Percentiles rank a stretch among this genome's conserved stretches.
phyloP scores from a whole-genome alignment of 2,797 vertebrate species.

The Macrochelys suwanniensis region DNA sequence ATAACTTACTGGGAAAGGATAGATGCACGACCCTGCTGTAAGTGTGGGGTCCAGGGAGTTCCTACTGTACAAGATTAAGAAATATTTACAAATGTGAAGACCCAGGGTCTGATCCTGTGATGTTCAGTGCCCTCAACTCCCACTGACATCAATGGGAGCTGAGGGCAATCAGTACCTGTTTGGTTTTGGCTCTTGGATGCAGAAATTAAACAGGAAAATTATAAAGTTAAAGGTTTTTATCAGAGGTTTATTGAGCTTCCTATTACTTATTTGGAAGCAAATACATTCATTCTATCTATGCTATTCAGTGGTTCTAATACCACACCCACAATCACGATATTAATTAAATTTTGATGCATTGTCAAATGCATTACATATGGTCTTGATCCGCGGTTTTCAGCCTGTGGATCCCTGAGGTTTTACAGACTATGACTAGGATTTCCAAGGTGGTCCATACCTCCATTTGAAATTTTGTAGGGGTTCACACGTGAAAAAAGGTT shows the following conservation, averaged over 20 bases:
- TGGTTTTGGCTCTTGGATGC: background rate
- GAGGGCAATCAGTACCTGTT: background rate
- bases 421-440: background rate
- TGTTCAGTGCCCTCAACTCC: background rate
- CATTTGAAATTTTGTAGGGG: background rate
- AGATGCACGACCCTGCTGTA: background rate
- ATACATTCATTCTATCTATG: background rate
- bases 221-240: background rate
- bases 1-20: background rate
- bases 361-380: background rate
- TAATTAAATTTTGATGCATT: background rate
- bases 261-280: background rate
- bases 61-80: background rate
- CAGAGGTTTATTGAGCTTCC: background rate
- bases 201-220: background rate
- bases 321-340: background rate
- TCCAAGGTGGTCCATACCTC: background rate
- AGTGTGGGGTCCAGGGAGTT: background rate
- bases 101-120: background rate
- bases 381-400: background rate
- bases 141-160: background rate
- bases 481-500: background rate
- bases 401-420: no score
- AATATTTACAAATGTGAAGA: background rate
- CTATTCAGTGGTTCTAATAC: background rate